Base-by-base conservation (phyloP, 2,113 vertebrate species). In the Oncorhynchus mykiss region DNA sequence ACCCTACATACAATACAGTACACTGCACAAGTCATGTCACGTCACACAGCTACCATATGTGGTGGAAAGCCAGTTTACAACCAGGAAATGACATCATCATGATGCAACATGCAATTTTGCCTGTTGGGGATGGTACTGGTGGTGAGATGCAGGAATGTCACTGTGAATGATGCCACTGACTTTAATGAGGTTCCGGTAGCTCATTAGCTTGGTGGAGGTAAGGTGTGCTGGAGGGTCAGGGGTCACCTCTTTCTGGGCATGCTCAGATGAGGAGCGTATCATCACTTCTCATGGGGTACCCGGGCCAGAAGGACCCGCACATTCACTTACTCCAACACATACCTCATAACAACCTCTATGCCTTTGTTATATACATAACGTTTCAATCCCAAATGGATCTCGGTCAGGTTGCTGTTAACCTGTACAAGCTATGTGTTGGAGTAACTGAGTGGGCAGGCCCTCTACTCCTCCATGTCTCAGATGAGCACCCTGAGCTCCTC, bases 401-500 rank as follows among this genome's bases (percentile, higher is more conserved):
- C 3, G 39, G 39, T 45, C 39, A 45, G 39, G 39, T 18, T 45
- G 39, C 9, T 54, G 51, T 54, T 54, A 54, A 54, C 51, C 51
- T 5, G 16, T 18, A 54, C 12, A 54, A 54, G 51, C 39, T 45
- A 1, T 54, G 14, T 54, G 51, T 54, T 4, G 51, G 51, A 54
- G 51, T 54, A 54, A 54, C 12, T 4, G 51, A 54, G 51, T 54
- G 51, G 0, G 16, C 12, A 54, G 51, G 51, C 27, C 24, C 24
- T 27, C 25, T 13, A 14, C 22, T 27, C 64, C 13, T 16, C 22
- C 1, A 20, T 24, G 66, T 25, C 59, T 93, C 82, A 91, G 74
- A 93, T 78, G 57, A 98, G 93, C 34, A 78, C 78, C 78, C 88
- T 91, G 66, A 99, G 95, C 75, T 97, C 95, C 39, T 92, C 85